These are phyloP conservation scores for Rhizoglyphus robini DNA, from an alignment of 1,140 invertebrate species.

Conservation along the genomic window DNA sequence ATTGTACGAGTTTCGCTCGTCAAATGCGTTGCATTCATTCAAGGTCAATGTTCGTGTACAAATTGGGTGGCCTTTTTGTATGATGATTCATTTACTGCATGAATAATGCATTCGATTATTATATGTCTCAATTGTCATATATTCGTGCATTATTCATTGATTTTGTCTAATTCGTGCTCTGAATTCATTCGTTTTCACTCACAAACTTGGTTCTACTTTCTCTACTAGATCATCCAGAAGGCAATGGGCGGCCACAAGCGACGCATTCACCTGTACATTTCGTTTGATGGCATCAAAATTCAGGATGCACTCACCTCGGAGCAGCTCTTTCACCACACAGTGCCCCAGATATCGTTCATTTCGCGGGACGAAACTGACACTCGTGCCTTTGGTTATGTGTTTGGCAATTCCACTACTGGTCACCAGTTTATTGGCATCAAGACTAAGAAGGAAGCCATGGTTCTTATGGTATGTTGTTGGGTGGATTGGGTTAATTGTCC, in stretches of 20 bases:
- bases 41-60: too few relatives aligned
- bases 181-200: too few relatives aligned
- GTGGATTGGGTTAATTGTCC: neutral
- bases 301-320: slow-evolving; percentile 37
- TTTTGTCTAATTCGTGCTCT: neutral
- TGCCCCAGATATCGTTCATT: slow-evolving; percentile 97
- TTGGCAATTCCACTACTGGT: slow-evolving; percentile 83
- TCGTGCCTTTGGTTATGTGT: slow-evolving; percentile 95
- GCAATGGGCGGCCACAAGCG: slow-evolving; percentile 93
- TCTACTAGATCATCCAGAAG: slow-evolving; percentile 39
- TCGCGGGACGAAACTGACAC: slow-evolving; percentile 93
- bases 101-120: too few relatives aligned
- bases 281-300: slow-evolving; percentile 82
- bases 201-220: slow-evolving; percentile 6
- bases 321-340: slow-evolving; percentile 86
- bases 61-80: too few relatives aligned
- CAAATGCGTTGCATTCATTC: too few relatives aligned
- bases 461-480: neutral
- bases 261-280: slow-evolving; percentile 83
- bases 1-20: too few relatives aligned
- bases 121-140: neutral
- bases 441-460: slow-evolving; percentile 18
- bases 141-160: neutral
- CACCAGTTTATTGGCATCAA: slow-evolving; percentile 95
- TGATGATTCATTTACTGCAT: too few relatives aligned